phyloP scores from a whole-genome alignment of 2,113 vertebrate species.

The Neotoma lepida region DNA sequence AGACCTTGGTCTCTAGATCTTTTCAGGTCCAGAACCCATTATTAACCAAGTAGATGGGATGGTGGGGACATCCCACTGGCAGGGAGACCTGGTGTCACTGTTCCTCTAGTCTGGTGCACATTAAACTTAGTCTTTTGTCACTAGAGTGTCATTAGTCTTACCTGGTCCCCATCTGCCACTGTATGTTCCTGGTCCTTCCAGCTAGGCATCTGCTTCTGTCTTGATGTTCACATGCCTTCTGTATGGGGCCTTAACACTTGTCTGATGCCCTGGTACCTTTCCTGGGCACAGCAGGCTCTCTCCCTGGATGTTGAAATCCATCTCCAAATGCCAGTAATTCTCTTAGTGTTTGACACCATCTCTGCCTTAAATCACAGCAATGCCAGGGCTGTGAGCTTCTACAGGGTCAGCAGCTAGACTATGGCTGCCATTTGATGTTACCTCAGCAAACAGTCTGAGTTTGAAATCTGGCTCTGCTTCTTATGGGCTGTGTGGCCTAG shows the following conservation, averaged over 20 bases:
- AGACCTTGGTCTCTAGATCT: not conserved
- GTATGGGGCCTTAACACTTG: not conserved
- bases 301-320: not conserved
- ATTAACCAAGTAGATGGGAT: not conserved
- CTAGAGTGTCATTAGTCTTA: not conserved
- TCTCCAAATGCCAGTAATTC: not conserved
- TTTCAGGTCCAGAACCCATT: not conserved
- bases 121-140: not conserved
- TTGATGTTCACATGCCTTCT: not conserved
- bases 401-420: not conserved
- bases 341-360: not conserved
- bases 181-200: not conserved
- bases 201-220: not conserved
- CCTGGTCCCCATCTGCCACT: not conserved
- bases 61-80: rapidly evolving
- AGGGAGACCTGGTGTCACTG: not conserved
- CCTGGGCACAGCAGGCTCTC: not conserved
- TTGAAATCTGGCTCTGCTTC: not conserved
- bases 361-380: not conserved
- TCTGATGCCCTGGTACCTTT: not conserved
- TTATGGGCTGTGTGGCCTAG: not conserved
- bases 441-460: not conserved
- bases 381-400: not conserved
- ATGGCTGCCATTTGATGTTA: not conserved
- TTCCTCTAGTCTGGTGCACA: not conserved